A percentile compares a stretch with the other conserved stretches of the same genome.
phyloP scores from a whole-genome alignment of 2,797 vertebrate genomes.

The Decapterus maruadsi region DNA sequence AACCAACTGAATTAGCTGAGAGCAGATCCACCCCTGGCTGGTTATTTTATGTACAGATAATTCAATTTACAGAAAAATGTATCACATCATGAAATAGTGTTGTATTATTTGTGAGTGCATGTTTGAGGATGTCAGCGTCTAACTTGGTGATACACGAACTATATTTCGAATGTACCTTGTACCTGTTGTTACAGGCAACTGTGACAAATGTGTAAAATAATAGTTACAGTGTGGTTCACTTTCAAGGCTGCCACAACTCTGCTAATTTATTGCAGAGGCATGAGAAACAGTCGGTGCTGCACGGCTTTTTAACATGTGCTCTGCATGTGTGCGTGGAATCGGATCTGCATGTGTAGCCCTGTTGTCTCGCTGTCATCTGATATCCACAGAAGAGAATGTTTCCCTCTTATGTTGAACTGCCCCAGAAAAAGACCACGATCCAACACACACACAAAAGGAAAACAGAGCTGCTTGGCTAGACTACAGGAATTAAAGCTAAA shows the following conservation, averaged over 20 bases:
- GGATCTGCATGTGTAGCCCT: slow-evolving; percentile 19
- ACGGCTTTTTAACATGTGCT: slow-evolving; percentile 23
- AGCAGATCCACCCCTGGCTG: background rate
- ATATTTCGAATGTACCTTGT: too few species aligned
- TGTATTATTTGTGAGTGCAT: background rate
- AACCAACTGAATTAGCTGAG: background rate
- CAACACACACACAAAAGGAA: slow-evolving; percentile 22
- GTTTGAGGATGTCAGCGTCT: background rate
- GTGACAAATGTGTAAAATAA: background rate
- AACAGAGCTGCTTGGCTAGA: slow-evolving; percentile 31
- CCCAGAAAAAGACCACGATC: slow-evolving; percentile 27
- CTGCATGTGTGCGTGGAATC: background rate
- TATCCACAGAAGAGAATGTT: slow-evolving; percentile 32
- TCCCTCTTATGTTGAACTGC: slow-evolving; percentile 41
- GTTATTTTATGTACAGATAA: background rate
- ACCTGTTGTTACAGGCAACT: background rate
- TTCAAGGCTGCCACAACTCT: background rate
- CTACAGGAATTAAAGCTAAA: slow-evolving; percentile 45
- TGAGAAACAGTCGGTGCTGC: background rate
- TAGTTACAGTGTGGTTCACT: background rate
- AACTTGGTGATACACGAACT: too few species aligned
- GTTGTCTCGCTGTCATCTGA: slow-evolving; percentile 45
- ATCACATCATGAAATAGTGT: too few species aligned
- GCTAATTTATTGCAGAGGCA: background rate
- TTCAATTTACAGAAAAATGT: background rate